Base-by-base conservation (phyloP, 1,140 invertebrate species). In the Halictus rubicundus region DNA sequence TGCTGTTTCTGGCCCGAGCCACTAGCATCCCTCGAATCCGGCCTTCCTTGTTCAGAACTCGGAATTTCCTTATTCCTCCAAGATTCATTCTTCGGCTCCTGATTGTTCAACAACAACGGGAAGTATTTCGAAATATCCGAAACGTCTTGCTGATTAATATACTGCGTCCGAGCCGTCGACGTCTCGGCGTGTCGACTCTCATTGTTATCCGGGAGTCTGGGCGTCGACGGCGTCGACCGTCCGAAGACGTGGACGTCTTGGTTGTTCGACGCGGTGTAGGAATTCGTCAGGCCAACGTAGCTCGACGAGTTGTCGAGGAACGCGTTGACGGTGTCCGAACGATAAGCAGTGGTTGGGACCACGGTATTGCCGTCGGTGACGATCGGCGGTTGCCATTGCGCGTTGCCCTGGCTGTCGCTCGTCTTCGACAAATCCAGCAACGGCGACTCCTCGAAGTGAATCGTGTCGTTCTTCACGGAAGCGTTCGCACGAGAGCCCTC, bases 361-460 rank as follows among this genome's bases (percentile, higher is more conserved):
- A 66, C 10, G 0, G 9, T 16, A 16, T 32, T 66, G 1, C 65
- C n/a, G 25, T 49, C 63, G 0, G 39, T 16, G 12, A 32, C 9
- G 25, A 70, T 79, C 6, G 69, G n/a, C 14, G 76, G 19, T 59
- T 70, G 37, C 71, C 74, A 65, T 32, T 68, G 64, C 14, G 25
- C 23, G 5, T 79, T 59, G 2, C 61, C 61, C 19, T 23, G 68
- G 73, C 54, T 73, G n/a, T 86, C 80, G 21, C 19, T 61, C 5
- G 69, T 78, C 4, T 69, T 21, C 19, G 85, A 76, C 4, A 87
- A 37, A 72, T 87, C 85, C 19, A 83, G 9, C 39, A 86, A 32
- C 25, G 74, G 84, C 25, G 85, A 86, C 60, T 86, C 19, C 32
- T 86, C 85, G 8, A 81, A 76, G 37, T 83, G 59, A 64, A 86